Conservation (phyloP, 2,113 vertebrate species). For the Petaurus breviceps region DNA sequence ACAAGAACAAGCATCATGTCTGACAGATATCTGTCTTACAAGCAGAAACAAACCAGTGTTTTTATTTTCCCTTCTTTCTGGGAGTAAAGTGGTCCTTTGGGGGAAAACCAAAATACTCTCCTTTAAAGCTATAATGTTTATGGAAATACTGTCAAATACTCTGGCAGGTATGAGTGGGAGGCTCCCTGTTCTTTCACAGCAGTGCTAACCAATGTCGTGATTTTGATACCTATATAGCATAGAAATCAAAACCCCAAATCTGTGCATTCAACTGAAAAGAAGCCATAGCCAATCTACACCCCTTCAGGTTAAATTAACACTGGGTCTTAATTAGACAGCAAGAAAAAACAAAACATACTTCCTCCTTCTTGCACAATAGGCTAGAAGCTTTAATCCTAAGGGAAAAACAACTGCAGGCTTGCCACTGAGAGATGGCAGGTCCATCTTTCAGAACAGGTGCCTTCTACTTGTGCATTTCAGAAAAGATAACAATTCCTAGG, state of each 20-base stretch:
- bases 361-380: background rate
- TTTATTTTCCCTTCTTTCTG: slow-evolving; percentile 49
- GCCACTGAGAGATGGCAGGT: slow-evolving; percentile 34
- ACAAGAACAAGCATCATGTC: slow-evolving; percentile 21
- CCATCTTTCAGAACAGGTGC: slow-evolving; percentile 20
- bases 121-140: slow-evolving; percentile 49
- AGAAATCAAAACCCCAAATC: slow-evolving; percentile 52
- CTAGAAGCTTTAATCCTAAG: slow-evolving; percentile 36
- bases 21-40: slow-evolving; percentile 59
- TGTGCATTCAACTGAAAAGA: slow-evolving; percentile 51
- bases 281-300: background rate
- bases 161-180: slow-evolving; percentile 8
- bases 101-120: slow-evolving; percentile 28
- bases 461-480: slow-evolving; percentile 12
- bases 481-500: background rate
- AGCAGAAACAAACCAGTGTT: slow-evolving; percentile 48
- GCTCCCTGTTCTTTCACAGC: slow-evolving; percentile 9
- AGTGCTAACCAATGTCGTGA: slow-evolving; percentile 47
- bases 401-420: slow-evolving; percentile 30
- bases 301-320: slow-evolving; percentile 36
- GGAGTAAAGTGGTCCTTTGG: slow-evolving; percentile 33
- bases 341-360: background rate
- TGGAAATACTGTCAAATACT: background rate
- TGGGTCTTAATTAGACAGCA: slow-evolving; percentile 42
- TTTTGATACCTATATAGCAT: slow-evolving; percentile 42